Percentiles rank a stretch among this genome's conserved stretches.
phyloP scores from a whole-genome alignment of 1,140 invertebrate genomes.

The Melanaphis sacchari region DNA sequence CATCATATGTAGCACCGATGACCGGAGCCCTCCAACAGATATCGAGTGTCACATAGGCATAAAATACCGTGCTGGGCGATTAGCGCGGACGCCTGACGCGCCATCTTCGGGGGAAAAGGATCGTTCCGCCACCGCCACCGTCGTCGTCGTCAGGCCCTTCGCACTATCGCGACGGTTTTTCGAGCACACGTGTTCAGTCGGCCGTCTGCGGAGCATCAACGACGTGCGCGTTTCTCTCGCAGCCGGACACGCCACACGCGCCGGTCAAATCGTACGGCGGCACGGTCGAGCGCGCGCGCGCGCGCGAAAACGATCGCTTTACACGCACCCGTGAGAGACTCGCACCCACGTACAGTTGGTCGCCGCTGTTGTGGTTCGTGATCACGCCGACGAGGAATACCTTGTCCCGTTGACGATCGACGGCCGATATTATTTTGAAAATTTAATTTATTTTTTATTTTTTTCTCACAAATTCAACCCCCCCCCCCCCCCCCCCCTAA shows the following conservation, averaged over 20 bases:
- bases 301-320: background rate
- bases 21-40: background rate
- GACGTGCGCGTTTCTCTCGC: background rate
- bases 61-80: background rate
- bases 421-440: background rate
- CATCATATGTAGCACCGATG: background rate
- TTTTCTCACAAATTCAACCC: no score
- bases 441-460: background rate
- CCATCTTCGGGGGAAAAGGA: background rate
- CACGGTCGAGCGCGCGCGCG: background rate
- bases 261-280: background rate
- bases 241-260: background rate
- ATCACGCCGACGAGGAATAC: background rate
- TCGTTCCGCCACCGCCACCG: background rate
- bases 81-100: background rate
- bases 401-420: no score
- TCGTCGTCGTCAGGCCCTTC: background rate
- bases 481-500: background rate
- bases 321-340: background rate
- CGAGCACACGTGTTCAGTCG: conserved; percentile 45
- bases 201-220: background rate
- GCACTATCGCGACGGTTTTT: background rate
- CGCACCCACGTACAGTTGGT: background rate
- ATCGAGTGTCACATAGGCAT: background rate
- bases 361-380: background rate